These are phyloP conservation scores for Drosophila percnosoma DNA, from an alignment of 2,888 invertebrate species.

Conservation along the genomic window DNA sequence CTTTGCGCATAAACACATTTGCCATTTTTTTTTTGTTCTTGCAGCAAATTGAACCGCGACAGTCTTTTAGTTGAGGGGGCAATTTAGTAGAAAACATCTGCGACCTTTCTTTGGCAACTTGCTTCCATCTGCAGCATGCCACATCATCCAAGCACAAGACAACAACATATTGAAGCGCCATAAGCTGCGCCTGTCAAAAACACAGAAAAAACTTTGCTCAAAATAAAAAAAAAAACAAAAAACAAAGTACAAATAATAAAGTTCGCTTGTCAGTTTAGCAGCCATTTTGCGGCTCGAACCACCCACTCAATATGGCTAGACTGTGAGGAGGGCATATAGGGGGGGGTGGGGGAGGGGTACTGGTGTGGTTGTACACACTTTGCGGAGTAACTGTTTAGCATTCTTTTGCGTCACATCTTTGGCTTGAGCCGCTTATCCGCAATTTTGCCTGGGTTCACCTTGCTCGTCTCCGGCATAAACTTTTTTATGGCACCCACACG, in stretches of 20 bases:
- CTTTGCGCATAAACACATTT: slow-evolving; percentile 78
- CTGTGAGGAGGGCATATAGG: not conserved
- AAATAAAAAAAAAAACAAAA: slow-evolving; percentile 19
- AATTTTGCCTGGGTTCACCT: slow-evolving; percentile 75
- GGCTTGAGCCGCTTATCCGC: slow-evolving; percentile 70
- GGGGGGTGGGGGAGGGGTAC: not conserved
- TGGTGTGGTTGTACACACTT: not conserved
- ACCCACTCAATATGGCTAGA: slow-evolving; percentile 19
- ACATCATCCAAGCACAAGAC: slow-evolving; percentile 58
- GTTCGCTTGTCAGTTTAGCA: slow-evolving; percentile 84
- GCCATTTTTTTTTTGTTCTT: slow-evolving; percentile 26
- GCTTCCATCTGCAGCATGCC: slow-evolving; percentile 55
- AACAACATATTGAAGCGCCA: slow-evolving; percentile 68
- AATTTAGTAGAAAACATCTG: slow-evolving; percentile 71
- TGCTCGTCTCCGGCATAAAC: slow-evolving; percentile 69
- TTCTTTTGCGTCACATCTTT: slow-evolving; percentile 62
- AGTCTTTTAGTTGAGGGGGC: slow-evolving; percentile 51
- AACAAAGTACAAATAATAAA: slow-evolving; percentile 76
- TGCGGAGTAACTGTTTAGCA: slow-evolving; percentile 45
- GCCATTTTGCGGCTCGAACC: slow-evolving; percentile 83
- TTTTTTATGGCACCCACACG: slow-evolving; percentile 82
- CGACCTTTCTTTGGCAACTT: slow-evolving; percentile 41
- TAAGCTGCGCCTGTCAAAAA: slow-evolving; percentile 62
- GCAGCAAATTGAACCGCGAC: slow-evolving; percentile 72
- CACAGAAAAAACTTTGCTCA: slow-evolving; percentile 39